A percentile compares a stretch with the other conserved stretches of the same genome.
Evolutionary conservation across 2,888 invertebrate genomes (phyloP).

Genomic region (Micropterix aruncella): DNA sequence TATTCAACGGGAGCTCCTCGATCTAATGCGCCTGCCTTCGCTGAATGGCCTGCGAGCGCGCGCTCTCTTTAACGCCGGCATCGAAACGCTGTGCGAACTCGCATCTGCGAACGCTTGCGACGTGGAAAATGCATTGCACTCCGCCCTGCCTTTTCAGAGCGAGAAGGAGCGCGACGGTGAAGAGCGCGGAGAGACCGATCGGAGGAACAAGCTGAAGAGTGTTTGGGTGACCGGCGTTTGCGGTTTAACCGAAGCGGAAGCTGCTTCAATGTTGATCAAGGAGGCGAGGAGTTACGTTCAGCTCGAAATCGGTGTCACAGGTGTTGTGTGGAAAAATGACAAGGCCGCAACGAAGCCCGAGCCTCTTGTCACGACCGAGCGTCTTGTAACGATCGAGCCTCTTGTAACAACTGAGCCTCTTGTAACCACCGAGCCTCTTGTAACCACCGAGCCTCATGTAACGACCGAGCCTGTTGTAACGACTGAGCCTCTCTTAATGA

Average conservation of each 20-base stretch:
- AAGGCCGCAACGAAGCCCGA: constrained; percentile 6
- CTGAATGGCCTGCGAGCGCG: constrained; percentile 78
- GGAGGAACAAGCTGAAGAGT: constrained; percentile 52
- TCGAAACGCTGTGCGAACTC: constrained; percentile 61
- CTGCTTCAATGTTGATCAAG: constrained; percentile 59
- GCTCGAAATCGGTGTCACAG: constrained; percentile 57
- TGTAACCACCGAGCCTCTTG: not conserved
- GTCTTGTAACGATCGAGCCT: not conserved
- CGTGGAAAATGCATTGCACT: constrained; percentile 64
- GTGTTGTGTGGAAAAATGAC: constrained; percentile 49
- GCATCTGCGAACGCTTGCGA: constrained; percentile 55
- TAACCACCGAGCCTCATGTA: not conserved
- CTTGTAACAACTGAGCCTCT: not conserved
- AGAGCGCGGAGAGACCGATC: constrained; percentile 44
- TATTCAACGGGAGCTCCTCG: constrained; percentile 81
- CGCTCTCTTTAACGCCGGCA: constrained; percentile 66
- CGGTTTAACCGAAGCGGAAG: constrained; percentile 69
- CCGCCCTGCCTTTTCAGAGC: constrained; percentile 75
- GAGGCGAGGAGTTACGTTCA: constrained; percentile 64
- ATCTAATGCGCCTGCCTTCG: constrained; percentile 72
- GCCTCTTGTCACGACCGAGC: not conserved
- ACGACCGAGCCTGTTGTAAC: not conserved
- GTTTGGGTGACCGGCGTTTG: constrained; percentile 69
- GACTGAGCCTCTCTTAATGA: not conserved
- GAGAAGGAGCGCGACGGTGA: constrained; percentile 61